These are phyloP conservation scores for Mormyrops boulengeri DNA, from an alignment of 2,797 vertebrate species.

Conservation along the genomic window DNA sequence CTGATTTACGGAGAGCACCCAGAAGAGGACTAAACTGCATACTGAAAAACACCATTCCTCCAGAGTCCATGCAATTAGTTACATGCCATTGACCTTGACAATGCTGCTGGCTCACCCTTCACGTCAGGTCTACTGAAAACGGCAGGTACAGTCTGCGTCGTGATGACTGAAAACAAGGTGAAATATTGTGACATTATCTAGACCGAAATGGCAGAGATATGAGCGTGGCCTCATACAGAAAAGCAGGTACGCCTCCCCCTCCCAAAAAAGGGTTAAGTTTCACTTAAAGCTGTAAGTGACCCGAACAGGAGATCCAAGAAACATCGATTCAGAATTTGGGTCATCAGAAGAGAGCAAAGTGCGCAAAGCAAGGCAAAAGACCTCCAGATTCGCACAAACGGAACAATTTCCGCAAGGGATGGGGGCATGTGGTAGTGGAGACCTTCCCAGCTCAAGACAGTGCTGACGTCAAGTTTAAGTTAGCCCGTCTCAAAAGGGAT, in stretches of 20 bases:
- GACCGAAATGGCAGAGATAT: neutral
- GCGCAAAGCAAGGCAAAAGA: neutral
- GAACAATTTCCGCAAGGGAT: neutral
- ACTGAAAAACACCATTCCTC: neutral
- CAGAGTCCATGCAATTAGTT: neutral
- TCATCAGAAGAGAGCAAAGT: neutral
- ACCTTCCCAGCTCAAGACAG: neutral
- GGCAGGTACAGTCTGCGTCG: neutral
- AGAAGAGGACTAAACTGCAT: neutral
- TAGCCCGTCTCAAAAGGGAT: neutral
- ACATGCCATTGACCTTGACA: neutral
- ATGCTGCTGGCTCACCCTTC: constrained; percentile 1
- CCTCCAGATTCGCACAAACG: neutral
- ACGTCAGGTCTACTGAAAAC: neutral
- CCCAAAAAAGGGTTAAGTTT: neutral
- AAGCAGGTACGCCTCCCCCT: too few relatives aligned
- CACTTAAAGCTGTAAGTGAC: neutral
- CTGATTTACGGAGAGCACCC: neutral
- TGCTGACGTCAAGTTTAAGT: neutral
- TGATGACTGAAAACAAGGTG: neutral
- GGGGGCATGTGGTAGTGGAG: neutral
- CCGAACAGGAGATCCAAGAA: neutral
- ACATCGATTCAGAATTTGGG: neutral
- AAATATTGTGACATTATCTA: neutral
- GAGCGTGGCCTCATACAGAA: neutral